Evolutionary conservation across 2,797 vertebrate species (phyloP).

Genomic region (Anisognathus igniventris): DNA sequence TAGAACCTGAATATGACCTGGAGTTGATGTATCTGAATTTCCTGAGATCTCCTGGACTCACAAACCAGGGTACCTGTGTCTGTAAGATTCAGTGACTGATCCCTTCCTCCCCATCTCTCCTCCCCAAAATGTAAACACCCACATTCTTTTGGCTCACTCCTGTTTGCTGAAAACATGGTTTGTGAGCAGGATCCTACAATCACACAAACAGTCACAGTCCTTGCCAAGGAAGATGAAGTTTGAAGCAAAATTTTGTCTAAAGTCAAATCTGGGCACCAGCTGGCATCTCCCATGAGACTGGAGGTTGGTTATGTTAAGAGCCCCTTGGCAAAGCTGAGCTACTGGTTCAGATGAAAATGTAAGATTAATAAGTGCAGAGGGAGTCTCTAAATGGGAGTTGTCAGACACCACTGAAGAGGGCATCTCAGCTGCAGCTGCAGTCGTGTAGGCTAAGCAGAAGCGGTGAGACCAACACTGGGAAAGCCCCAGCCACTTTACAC

Average conservation of each 20-base stretch:
- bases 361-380: not conserved
- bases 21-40: not conserved
- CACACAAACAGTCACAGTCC: not conserved
- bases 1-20: not conserved
- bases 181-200: not conserved
- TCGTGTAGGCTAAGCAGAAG: not conserved
- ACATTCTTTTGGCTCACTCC: not conserved
- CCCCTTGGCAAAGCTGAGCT: not conserved
- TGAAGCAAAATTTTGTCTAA: not conserved
- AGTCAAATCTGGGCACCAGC: not conserved
- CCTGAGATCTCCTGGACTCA: not conserved
- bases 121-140: not conserved
- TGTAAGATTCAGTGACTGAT: not conserved
- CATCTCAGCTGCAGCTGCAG: not conserved
- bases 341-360: not conserved
- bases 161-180: not conserved
- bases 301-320: not conserved
- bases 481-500: not conserved
- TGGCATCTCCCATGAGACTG: not conserved
- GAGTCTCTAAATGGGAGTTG: not conserved
- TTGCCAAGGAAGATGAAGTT: not conserved
- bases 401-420: not conserved
- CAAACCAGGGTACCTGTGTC: accelerated
- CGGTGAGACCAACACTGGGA: not conserved
- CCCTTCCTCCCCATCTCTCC: not conserved